Conservation (phyloP, 2,113 vertebrate genomes). For the Acrocephalus kingi region DNA sequence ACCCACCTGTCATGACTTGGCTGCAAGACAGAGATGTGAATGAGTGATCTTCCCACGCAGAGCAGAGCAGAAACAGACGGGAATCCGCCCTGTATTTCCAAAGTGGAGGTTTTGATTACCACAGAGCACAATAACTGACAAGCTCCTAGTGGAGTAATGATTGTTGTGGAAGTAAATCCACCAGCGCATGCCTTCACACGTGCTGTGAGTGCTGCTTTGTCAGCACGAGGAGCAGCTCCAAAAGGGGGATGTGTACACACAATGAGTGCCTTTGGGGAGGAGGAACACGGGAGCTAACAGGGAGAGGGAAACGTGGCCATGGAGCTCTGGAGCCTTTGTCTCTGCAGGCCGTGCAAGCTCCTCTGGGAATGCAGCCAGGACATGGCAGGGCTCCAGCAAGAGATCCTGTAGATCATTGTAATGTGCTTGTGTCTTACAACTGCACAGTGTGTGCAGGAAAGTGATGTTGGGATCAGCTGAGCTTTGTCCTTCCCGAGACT, state of each 20-base stretch:
- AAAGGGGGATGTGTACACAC: not conserved
- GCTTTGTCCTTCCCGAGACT: not conserved
- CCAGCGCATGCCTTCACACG: not conserved
- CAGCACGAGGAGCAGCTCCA: not conserved
- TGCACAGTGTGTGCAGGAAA: not conserved
- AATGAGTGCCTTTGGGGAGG: no score
- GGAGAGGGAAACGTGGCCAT: not conserved
- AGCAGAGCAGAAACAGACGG: not conserved
- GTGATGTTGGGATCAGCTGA: not conserved
- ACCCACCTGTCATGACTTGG: conserved; percentile 38
- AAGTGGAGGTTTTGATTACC: conserved; percentile 61
- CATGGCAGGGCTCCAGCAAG: not conserved
- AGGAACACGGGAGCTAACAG: not conserved
- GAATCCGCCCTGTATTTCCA: not conserved
- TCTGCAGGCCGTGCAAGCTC: not conserved
- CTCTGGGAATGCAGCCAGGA: not conserved
- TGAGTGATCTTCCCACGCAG: conserved; percentile 33
- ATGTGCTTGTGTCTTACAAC: not conserved
- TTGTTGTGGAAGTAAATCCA: conserved; percentile 13
- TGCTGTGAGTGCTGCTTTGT: not conserved
- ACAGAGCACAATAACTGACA: not conserved
- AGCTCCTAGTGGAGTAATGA: conserved; percentile 5
- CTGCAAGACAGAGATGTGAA: conserved; percentile 28
- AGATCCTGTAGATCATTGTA: conserved; percentile 13
- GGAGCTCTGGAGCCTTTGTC: not conserved